Evolutionary conservation across 2,113 vertebrate species (phyloP).

Genomic region (Aegotheles bennettii): DNA sequence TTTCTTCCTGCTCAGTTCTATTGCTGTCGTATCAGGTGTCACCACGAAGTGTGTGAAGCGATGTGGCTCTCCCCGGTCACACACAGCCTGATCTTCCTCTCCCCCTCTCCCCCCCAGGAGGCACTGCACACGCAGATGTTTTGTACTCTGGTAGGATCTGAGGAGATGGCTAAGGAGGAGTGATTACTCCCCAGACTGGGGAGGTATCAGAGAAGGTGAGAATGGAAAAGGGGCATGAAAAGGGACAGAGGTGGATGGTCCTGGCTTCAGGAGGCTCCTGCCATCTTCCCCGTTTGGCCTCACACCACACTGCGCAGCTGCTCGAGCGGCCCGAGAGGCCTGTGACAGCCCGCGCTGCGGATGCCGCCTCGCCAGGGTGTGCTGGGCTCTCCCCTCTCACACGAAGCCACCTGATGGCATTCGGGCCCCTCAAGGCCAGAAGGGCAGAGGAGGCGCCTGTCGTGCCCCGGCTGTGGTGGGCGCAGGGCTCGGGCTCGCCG

Average conservation of each 20-base stretch:
- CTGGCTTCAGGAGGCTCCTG: background rate
- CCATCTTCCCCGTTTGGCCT: too few relatives aligned
- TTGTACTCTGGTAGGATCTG: background rate
- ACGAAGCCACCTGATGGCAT: accelerated
- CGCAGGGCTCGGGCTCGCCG: too few relatives aligned
- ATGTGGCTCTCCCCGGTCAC: background rate
- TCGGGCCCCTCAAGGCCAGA: background rate
- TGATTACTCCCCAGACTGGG: background rate
- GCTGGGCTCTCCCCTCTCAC: background rate
- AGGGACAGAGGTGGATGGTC: background rate
- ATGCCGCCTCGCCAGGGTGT: accelerated
- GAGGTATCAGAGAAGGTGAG: background rate
- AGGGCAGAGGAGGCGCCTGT: accelerated
- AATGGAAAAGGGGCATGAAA: background rate
- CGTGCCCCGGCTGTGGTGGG: background rate
- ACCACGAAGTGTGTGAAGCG: background rate
- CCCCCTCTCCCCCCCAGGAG: background rate
- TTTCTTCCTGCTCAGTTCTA: slow-evolving; percentile 8
- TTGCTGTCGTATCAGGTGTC: background rate
- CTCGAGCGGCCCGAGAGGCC: accelerated
- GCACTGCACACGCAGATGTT: background rate
- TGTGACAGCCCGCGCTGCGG: background rate
- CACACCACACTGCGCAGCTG: background rate
- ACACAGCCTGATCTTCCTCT: background rate
- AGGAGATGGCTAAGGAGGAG: background rate